Percentiles rank a stretch among this genome's conserved stretches.
Conservation (phyloP, 2,888 invertebrate genomes). For the Pyrocoelia pectoralis region DNA sequence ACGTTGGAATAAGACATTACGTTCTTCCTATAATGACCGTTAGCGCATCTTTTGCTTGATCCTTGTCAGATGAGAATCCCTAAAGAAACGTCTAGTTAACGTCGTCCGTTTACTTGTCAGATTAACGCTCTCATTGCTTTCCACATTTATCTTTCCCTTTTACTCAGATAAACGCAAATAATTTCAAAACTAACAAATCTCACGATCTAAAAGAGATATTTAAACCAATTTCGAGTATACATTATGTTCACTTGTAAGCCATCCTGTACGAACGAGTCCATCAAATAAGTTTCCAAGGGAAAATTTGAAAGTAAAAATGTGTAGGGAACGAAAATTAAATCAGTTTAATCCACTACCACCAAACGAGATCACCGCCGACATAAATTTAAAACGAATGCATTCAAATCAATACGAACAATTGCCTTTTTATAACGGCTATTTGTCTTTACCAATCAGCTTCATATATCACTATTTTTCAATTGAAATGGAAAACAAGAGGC, state of each 20-base stretch:
- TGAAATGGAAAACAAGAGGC: constrained; percentile 35
- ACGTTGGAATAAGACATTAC: constrained; percentile 23
- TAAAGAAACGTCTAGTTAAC: constrained; percentile 39
- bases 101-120: constrained; percentile 42
- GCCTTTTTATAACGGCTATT: constrained; percentile 35
- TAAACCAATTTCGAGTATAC: no score
- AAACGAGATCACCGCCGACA: background rate
- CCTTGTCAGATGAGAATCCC: constrained; percentile 37
- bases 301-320: constrained; percentile 15
- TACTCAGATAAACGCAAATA: constrained; percentile 31
- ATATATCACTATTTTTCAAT: constrained; percentile 43
- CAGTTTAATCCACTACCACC: constrained; percentile 16
- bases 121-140: constrained; percentile 41
- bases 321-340: constrained; percentile 15
- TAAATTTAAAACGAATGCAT: constrained; percentile 31
- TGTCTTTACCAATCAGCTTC: constrained; percentile 36
- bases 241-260: constrained; percentile 13
- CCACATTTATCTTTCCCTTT: constrained; percentile 39
- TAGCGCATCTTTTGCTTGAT: constrained; percentile 33
- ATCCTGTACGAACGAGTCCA: constrained; percentile 11
- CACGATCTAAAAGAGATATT: no score
- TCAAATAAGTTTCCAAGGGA: constrained; percentile 18
- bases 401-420: constrained; percentile 37
- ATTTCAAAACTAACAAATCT: constrained; percentile 21
- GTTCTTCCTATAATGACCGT: constrained; percentile 36